Base-by-base conservation (phyloP, 2,888 invertebrate genomes). In the Andrena chrysosceles region DNA sequence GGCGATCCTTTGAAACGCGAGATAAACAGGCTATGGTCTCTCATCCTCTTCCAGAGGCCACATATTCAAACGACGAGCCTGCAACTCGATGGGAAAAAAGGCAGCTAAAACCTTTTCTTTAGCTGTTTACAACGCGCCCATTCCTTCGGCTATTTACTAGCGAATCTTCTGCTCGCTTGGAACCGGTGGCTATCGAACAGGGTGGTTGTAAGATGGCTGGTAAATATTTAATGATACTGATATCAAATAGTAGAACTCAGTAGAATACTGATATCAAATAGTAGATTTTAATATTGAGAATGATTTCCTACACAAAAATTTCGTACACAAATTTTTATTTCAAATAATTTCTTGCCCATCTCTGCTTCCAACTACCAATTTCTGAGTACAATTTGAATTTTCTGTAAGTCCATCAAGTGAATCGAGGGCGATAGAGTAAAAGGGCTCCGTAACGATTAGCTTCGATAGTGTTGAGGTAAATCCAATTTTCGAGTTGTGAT, bases 1-100 rank as follows among this genome's bases (percentile, higher is more conserved):
- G 42, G 1, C 54, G 78, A 60, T 64, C 60, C 75, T 83, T 85
- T 84, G 84, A 87, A 87, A 87, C 69, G 62, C 74, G 81, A 88
- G 81, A 85, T 87, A 87, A 83, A 89, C 84, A 60, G 70, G 23
- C 73, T 35, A 67, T 73, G 62, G 48, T 67, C 59, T 68, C 77
- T 60, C 80, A 67, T 78, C 23, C 74, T 48, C 54, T 63, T 80
- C 52, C 26, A 13, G 60, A 49, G 75, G 56, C 66, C 74, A 69
- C 75, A 64, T 35, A 72, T 81, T 77, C 73, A 74, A 62, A 60
- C 64, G 42, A 64, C 52, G 62, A 48, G 69, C 33, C 42, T 26
- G 48, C 48, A 5, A 48, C 70, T 60, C 64, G 60, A 59, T 42
- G 75, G 49, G 42, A 0, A 16, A 64, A 76, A 63, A 74, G 49